Percentiles rank a stretch among this genome's conserved stretches.
These are phyloP conservation scores for Achlya flavicornis DNA, from an alignment of 2,888 invertebrate genomes.

Conservation along the genomic window DNA sequence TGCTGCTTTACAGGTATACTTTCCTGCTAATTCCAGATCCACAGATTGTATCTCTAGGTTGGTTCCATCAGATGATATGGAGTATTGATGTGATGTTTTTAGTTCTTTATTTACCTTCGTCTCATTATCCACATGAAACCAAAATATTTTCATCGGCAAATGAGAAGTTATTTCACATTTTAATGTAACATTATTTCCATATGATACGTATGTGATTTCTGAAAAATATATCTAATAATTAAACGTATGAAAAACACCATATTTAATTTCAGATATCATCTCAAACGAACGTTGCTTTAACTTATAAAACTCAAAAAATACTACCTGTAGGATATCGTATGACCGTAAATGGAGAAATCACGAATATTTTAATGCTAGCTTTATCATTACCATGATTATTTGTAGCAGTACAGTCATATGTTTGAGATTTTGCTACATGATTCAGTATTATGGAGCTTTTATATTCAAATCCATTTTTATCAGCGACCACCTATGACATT, in stretches of 20 bases:
- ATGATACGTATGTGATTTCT: slow-evolving; percentile 22
- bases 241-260: too few species aligned
- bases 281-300: too few species aligned
- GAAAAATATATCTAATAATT: not conserved
- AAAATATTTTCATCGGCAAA: slow-evolving; percentile 30
- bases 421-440: slow-evolving; percentile 14
- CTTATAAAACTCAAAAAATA: too few species aligned
- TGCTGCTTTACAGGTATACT: slow-evolving; percentile 22
- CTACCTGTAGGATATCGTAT: slow-evolving; percentile 24
- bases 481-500: not conserved
- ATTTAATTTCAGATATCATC: too few species aligned
- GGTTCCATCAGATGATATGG: slow-evolving; percentile 24
- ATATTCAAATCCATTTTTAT: not conserved
- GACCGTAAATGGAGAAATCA: slow-evolving; percentile 27
- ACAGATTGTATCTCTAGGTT: slow-evolving; percentile 29
- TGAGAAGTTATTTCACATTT: slow-evolving; percentile 31
- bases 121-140: slow-evolving; percentile 21
- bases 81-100: slow-evolving; percentile 23
- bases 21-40: slow-evolving; percentile 24
- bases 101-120: slow-evolving; percentile 17
- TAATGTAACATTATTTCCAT: slow-evolving; percentile 23
- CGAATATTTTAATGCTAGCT: slow-evolving; percentile 20
- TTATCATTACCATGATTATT: slow-evolving; percentile 22
- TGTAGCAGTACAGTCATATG: slow-evolving; percentile 28
- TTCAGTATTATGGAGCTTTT: not conserved